Base-by-base conservation (phyloP, 2,113 vertebrate species). In the Platysternon megacephalum region DNA sequence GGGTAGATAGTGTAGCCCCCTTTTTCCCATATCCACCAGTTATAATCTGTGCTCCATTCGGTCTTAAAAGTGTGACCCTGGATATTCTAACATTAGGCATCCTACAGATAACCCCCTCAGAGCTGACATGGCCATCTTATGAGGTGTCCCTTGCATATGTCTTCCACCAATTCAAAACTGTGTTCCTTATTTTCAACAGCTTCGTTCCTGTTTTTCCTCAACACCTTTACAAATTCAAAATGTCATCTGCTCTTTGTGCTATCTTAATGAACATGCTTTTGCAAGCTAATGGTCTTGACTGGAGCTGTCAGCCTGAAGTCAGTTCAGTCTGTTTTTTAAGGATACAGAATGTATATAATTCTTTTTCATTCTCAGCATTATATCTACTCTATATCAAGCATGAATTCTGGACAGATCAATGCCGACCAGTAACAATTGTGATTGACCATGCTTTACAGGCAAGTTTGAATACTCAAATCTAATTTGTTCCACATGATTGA, bases 121-220 rank as follows among this genome's bases (percentile, higher is more conserved):
- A 84, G 14, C 2, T 6, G 7, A 0, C 19, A 80, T 11, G 68
- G 3, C 19, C 74, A 91, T 80, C 2, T 84, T 83, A 53, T 39
- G 2, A 83, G 82, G 51, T 11, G 28, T 55, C 86, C 21, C 8
- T 85, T 58, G 48, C 3, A 78, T 5, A 10, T 49, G 85, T 94
- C 76, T 39, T 86, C 85, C 78, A 86, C 72, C 26, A 84, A 7
- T 17, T 68, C 89, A 80, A 55, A 84, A 39, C 5, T 24, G 21
- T 84, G 21, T 93, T 95, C 91, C 87, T 52, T 16, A 0, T 56
- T 56, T 92, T 76, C 82, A 93, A 89, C 61, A 82, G 80, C 84
- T 93, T 49, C 86, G 86, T 97, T 97, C 95, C 95, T 97, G 94
- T 96, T 97, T 92, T 96, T 97, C 89, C 94, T 95, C 55, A 85